Base-by-base conservation (phyloP, 2,888 invertebrate genomes). In the Oxycera nigricornis region DNA sequence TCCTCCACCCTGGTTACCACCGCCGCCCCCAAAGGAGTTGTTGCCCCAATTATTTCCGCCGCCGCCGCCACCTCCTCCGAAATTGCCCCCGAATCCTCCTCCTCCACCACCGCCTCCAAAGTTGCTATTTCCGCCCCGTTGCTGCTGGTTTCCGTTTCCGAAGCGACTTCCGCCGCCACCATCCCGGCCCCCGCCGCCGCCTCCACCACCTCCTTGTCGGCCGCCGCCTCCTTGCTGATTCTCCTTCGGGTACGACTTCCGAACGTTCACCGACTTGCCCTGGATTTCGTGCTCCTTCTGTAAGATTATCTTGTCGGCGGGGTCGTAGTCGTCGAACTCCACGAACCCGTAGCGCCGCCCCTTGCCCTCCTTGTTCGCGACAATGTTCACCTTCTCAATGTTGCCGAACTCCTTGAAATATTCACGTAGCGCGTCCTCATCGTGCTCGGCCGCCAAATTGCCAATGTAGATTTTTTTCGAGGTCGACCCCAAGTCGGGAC, bases 121-220 rank as follows among this genome's bases (percentile, higher is more conserved):
- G 52, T 79, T 22, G 55, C 22, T 24, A 55, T 24, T 81, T n/a
- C 76, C 79, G 78, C 73, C 76, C 30, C 73, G 77, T 17, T 77
- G 78, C 28, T 31, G 75, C 9, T 77, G 79, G 28, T 77, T 74
- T 73, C 77, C 77, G 57, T 65, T 22, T 28, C 76, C 81, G 61
- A 78, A 80, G 39, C 76, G 80, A 62, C 80, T 81, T 73, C 81
- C 82, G 62, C 78, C 78, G 41, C 80, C 72, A 65, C 79, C 41
- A 80, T 80, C 1, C 76, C 81, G 79, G 80, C 77, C n/a, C 73
- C 78, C 61, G 80, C 80, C 77, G 78, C 78, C 72, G 78, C 79
- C 41, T 76, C 79, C 74, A 75, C 77, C 74, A 68, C 77, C 72
- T 73, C 65, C 52, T 30, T 61, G 46, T 22, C 73, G 72, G 61